A percentile compares a stretch with the other conserved stretches of the same genome.
These are phyloP conservation scores for Isichthys henryi DNA, from an alignment of 2,113 vertebrate genomes.

Conservation along the genomic window DNA sequence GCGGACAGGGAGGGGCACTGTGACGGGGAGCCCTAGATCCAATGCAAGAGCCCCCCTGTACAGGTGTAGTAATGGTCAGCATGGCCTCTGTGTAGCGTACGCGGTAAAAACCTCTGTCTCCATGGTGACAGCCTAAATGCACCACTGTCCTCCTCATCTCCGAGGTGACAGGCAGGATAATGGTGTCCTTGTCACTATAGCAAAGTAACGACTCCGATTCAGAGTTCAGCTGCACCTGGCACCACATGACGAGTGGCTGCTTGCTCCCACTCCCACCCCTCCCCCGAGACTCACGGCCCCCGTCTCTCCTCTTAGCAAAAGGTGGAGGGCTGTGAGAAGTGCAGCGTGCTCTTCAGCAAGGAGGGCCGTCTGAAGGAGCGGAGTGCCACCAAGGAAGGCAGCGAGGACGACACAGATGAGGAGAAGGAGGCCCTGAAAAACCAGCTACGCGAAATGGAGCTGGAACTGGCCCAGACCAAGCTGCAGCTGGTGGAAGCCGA, in stretches of 20 bases:
- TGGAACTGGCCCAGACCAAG: conserved; percentile 96
- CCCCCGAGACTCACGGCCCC: neutral
- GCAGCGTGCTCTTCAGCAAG: conserved; percentile 74
- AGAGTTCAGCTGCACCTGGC: neutral
- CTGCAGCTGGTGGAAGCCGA: conserved; percentile 94
- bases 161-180: neutral
- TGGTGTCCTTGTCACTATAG: neutral
- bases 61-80: neutral
- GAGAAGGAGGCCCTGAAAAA: conserved; percentile 89
- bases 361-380: conserved; percentile 68
- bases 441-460: conserved; percentile 96
- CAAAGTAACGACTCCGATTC: neutral
- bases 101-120: conserved; percentile 3
- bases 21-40: neutral
- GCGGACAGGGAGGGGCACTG: neutral
- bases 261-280: neutral
- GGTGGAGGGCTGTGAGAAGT: conserved; percentile 78
- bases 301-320: conserved; percentile 58
- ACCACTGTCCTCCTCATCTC: neutral
- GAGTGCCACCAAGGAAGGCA: conserved; percentile 57
- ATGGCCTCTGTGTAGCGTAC: neutral
- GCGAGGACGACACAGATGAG: conserved; percentile 78
- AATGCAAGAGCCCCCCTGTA: neutral
- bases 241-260: neutral
- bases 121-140: neutral